Evolutionary conservation across 2,888 invertebrate genomes (phyloP).

Genomic region (Tyria jacobaeae): DNA sequence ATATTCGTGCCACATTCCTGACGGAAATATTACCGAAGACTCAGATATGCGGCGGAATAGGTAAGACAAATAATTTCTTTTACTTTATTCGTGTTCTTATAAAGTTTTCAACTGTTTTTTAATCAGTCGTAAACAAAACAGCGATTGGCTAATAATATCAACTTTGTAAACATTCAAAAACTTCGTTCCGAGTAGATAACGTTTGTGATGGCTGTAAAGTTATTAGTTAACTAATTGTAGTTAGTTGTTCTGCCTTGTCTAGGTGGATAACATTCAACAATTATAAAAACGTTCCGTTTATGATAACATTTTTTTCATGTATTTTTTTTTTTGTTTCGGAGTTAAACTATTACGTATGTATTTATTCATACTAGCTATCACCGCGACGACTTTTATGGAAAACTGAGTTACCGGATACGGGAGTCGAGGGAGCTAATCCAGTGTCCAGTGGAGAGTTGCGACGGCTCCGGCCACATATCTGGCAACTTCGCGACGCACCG

Average conservation of each 20-base stretch:
- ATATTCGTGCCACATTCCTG: constrained; percentile 62
- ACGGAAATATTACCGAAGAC: constrained; percentile 58
- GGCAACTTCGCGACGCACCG: constrained; percentile 96
- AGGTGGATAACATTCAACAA: constrained; percentile 60
- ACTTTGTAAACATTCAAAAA: constrained; percentile 72
- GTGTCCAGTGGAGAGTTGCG: constrained; percentile 93
- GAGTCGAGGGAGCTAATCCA: constrained; percentile 92
- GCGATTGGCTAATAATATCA: constrained; percentile 62
- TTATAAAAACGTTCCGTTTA: constrained; percentile 49
- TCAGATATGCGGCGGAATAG: constrained; percentile 78
- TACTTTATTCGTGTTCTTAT: constrained; percentile 56
- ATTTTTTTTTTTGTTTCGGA: constrained; percentile 44
- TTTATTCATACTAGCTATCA: constrained; percentile 74
- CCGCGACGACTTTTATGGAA: constrained; percentile 77
- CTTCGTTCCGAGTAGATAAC: constrained; percentile 65
- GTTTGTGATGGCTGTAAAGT: constrained; percentile 52
- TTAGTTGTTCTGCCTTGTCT: constrained; percentile 45
- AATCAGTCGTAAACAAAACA: constrained; percentile 59
- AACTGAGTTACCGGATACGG: constrained; percentile 85
- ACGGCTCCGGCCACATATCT: constrained; percentile 95
- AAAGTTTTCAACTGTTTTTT: constrained; percentile 60
- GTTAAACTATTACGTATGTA: constrained; percentile 52
- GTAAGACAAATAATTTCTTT: constrained; percentile 65
- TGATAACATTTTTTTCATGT: constrained; percentile 37
- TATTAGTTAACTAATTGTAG: constrained; percentile 49